These are phyloP conservation scores for Girardia tigrina DNA, from an alignment of 2,888 invertebrate species.

Conservation along the genomic window DNA sequence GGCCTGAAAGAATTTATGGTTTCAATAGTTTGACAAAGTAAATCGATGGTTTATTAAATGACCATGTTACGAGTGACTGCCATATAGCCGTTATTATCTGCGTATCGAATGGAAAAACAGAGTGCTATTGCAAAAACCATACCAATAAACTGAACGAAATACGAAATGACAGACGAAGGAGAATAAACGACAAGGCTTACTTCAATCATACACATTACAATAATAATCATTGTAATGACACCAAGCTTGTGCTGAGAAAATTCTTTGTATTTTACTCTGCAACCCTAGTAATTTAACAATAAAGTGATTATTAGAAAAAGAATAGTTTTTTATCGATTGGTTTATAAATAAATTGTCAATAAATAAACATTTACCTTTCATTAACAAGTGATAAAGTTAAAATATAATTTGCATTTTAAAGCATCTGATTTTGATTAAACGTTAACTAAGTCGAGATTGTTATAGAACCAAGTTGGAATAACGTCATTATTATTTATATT, in stretches of 20 bases:
- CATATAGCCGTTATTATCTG: background rate
- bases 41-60: constrained; percentile 16
- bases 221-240: background rate
- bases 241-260: constrained; percentile 17
- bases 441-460: too few relatives aligned
- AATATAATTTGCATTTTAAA: too few relatives aligned
- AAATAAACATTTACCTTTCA: too few relatives aligned
- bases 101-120: constrained; percentile 15
- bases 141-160: background rate
- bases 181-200: too few relatives aligned
- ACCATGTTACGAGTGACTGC: constrained; percentile 16
- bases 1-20: background rate
- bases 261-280: constrained; percentile 7
- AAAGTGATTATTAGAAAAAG: too few relatives aligned
- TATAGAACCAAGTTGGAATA: too few relatives aligned
- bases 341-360: too few relatives aligned
- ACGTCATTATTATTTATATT: too few relatives aligned
- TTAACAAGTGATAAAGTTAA: too few relatives aligned
- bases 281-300: constrained; percentile 1
- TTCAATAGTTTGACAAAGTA: background rate
- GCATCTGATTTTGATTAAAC: too few relatives aligned
- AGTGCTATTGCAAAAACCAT: constrained; percentile 2
- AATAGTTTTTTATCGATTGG: too few relatives aligned
- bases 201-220: constrained; percentile 17
- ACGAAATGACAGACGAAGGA: too few relatives aligned